phyloP scores from a whole-genome alignment of 2,888 invertebrate genomes.

The Tricholauxania praeusta region DNA sequence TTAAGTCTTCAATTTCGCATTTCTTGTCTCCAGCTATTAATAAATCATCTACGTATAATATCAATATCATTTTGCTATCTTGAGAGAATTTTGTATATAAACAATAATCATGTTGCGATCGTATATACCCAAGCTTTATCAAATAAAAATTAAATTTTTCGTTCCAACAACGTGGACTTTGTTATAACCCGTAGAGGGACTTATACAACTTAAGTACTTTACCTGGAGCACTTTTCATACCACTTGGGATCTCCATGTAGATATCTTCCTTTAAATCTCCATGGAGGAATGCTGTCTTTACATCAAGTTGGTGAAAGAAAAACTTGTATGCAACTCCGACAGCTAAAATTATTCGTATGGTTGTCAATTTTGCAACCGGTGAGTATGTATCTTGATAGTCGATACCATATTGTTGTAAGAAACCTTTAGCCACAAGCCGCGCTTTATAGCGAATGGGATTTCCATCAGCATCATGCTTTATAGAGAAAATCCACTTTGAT shows the following conservation, averaged over 20 bases:
- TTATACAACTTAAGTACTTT: constrained; percentile 2
- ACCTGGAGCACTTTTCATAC: neutral
- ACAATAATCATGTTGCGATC: no score
- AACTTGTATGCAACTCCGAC: constrained; percentile 12
- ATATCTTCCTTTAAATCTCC: no score
- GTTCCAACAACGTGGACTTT: constrained; percentile 13
- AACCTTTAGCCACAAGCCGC: no score
- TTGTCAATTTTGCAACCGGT: neutral
- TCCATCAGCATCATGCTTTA: constrained; percentile 16
- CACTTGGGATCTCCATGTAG: neutral
- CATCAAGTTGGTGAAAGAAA: constrained; percentile 11
- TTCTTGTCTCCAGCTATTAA: constrained; percentile 2
- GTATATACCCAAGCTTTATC: neutral
- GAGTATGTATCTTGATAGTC: no score
- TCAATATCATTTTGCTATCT: no score
- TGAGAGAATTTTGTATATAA: no score
- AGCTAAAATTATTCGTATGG: neutral
- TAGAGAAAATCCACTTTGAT: neutral
- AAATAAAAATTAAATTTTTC: constrained; percentile 11
- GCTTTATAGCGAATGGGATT: neutral
- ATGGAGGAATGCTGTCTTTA: neutral
- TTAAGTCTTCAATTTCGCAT: constrained; percentile 7
- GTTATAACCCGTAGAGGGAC: neutral
- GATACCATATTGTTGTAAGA: neutral
- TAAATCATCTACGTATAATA: neutral